Evolutionary conservation across 1,140 invertebrate genomes (phyloP).

Genomic region (Tenebrio molitor): DNA sequence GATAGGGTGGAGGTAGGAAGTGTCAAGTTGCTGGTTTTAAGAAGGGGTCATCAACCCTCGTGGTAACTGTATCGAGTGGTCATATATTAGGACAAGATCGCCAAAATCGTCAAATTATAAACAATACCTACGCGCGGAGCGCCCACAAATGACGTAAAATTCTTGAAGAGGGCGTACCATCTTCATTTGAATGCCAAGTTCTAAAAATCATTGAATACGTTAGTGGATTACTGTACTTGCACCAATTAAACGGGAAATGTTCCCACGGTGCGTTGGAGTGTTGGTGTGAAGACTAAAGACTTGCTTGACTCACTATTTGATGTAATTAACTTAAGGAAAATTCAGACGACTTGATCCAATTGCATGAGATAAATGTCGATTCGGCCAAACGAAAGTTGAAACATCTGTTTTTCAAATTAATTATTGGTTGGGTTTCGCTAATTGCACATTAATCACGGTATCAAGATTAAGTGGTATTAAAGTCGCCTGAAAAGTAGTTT

Average conservation of each 20-base stretch:
- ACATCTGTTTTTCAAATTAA: no score
- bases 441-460: neutral
- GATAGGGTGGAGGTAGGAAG: no score
- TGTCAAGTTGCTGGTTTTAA: no score
- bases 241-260: neutral
- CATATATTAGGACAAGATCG: neutral
- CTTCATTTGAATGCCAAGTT: neutral
- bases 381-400: no score
- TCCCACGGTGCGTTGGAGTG: conserved; percentile 4
- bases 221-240: neutral
- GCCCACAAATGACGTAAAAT: neutral
- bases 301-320: no score
- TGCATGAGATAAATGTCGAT: no score
- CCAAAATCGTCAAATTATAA: neutral
- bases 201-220: neutral
- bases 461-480: neutral
- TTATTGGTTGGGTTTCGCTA: neutral
- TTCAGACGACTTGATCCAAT: neutral
- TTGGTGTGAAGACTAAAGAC: no score
- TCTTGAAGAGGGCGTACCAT: conserved; percentile 10
- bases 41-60: neutral
- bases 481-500: no score
- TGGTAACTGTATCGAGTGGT: neutral
- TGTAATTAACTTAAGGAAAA: no score
- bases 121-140: neutral